A percentile compares a stretch with the other conserved stretches of the same genome.
phyloP scores from a whole-genome alignment of 2,113 vertebrate genomes.

The Macroglossus sobrinus region DNA sequence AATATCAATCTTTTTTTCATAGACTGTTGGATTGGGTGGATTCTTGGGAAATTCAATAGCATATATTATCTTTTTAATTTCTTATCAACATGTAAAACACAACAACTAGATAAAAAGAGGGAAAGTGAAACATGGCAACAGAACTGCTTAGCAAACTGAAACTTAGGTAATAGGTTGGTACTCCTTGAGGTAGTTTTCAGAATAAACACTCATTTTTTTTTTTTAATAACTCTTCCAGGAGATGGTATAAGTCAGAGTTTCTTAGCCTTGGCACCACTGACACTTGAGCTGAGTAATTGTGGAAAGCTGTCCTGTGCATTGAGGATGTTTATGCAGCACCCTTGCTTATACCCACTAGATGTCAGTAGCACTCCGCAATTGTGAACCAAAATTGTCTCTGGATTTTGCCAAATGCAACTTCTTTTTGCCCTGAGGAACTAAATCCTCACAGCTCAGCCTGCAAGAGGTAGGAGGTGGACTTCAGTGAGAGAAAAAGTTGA shows the following conservation, averaged over 20 bases:
- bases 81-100: not conserved
- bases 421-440: not conserved
- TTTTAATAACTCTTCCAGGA: not conserved
- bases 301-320: not conserved
- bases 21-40: not conserved
- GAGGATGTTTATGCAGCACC: not conserved
- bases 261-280: not conserved
- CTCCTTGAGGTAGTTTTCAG: not conserved
- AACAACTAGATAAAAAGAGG: not conserved
- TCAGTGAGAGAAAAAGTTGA: not conserved
- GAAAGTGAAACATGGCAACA: not conserved
- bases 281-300: not conserved
- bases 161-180: not conserved
- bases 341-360: not conserved
- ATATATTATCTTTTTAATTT: not conserved
- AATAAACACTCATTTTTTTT: not conserved
- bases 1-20: not conserved
- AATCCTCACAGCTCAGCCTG: not conserved
- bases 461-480: not conserved
- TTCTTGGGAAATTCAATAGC: not conserved
- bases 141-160: not conserved
- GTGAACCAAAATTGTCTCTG: not conserved
- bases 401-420: not conserved
- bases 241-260: not conserved
- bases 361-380: not conserved